Base-by-base conservation (phyloP, 1,140 invertebrate species). In the Odontomachus brunneus region DNA sequence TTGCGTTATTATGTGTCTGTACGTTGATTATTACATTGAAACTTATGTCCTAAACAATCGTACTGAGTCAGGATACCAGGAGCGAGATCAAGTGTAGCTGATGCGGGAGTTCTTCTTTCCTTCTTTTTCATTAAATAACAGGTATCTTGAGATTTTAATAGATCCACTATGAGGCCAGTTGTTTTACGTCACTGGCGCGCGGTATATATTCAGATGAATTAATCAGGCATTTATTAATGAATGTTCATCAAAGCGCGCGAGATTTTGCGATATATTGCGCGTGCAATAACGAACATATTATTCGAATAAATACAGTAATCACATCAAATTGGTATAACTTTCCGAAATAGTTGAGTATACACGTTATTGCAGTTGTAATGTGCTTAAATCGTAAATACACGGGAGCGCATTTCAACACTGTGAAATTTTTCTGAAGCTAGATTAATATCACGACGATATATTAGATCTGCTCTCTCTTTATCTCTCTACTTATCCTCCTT, bases 161-260 rank as follows among this genome's bases (percentile, higher is more conserved):
- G 17, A 38, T n/a, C 26, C 19, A 15, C 44, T 14, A 26, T 15
- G 49, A 62, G 57, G 29, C 49, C 55, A 74, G 44, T 74, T 74
- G 44, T 74, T 74, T 44, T 22, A 44, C 14, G 11, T 62, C 26
- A 55, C 17, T 5, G 29, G 29, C 29, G 29, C 22, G 9, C 24
- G 59, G 4, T 33, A 65, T 24, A 26, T 12, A 76, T 76, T 75
- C 66, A 76, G 73, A 76, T 66, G 65, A 76, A 66, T 76, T 49
- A 76, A 65, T 66, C 26, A 66, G 60, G 1, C 24, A 33, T 66
- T 65, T 49, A 49, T 65, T 76, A 65, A 76, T 66, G 26, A 76
- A n/a, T 9, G 38, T 26, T 66, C 38, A 51, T 60, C 29, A 76
- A 74, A 60, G 33, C 72, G 26, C 72, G 26, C 44, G 38, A 26